phyloP scores from a whole-genome alignment of 2,113 vertebrate species.

The Eclectus roratus region DNA sequence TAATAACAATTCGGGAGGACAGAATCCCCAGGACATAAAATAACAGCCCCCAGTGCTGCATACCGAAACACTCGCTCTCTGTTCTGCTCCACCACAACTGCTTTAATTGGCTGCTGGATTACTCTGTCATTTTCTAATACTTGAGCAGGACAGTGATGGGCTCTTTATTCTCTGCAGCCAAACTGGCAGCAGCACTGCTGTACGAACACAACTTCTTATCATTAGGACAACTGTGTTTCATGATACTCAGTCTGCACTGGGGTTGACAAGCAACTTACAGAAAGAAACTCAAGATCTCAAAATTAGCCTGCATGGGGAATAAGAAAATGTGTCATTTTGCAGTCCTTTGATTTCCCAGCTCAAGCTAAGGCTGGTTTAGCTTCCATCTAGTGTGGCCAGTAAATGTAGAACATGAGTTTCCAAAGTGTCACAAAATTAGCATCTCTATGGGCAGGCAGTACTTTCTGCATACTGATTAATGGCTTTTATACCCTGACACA shows the following conservation, averaged over 20 bases:
- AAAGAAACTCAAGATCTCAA: neutral
- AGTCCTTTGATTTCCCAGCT: constrained; percentile 45
- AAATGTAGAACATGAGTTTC: constrained; percentile 82
- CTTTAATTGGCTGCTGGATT: neutral
- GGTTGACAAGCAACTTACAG: neutral
- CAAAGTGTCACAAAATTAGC: constrained; percentile 83
- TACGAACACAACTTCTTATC: neutral
- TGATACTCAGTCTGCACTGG: neutral
- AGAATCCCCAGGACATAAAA: neutral
- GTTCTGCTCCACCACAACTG: neutral
- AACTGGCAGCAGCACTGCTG: neutral
- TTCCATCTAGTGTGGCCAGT: constrained; percentile 76
- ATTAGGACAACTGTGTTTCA: neutral
- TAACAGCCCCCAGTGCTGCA: neutral
- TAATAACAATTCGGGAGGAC: neutral
- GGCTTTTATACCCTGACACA: constrained; percentile 82
- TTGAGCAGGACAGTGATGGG: neutral
- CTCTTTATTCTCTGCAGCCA: neutral
- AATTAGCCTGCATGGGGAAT: neutral
- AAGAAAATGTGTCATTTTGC: constrained; percentile 53
- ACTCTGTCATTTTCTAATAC: neutral
- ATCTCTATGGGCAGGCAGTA: constrained; percentile 83
- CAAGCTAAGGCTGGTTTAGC: constrained; percentile 66
- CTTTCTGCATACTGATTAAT: constrained; percentile 88
- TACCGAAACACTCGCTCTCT: neutral